A percentile compares a stretch with the other conserved stretches of the same genome.
Evolutionary conservation across 2,113 vertebrate species (phyloP).

Genomic region (Narcine bancroftii): DNA sequence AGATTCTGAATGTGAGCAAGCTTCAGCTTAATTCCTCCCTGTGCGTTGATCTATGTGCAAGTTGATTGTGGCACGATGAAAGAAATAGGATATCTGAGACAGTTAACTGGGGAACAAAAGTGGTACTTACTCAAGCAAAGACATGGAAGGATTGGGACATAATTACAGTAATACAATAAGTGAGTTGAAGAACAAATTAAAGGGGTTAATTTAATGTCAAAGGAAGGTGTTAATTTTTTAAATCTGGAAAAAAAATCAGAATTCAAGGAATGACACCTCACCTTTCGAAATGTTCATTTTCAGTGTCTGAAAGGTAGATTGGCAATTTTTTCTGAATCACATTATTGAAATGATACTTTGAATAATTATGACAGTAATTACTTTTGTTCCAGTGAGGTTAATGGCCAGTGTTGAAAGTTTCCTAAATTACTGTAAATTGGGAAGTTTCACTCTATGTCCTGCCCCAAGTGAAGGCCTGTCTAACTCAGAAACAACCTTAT

Average conservation of each 20-base stretch:
- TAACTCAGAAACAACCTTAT: no score
- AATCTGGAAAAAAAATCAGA: not conserved
- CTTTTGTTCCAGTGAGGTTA: not conserved
- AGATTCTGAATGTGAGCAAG: not conserved
- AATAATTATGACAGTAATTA: not conserved
- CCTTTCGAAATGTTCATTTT: not conserved
- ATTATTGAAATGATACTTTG: not conserved
- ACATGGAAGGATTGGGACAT: no score
- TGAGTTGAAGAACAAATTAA: no score
- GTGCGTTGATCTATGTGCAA: not conserved
- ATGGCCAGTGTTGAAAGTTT: not conserved
- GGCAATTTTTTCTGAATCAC: not conserved
- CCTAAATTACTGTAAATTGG: no score
- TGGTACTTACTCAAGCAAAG: no score
- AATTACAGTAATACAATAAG: no score
- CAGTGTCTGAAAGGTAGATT: not conserved
- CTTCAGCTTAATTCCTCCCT: not conserved
- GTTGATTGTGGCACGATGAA: not conserved
- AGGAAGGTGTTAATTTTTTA: not conserved
- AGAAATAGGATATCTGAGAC: not conserved
- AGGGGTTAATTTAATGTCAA: not conserved
- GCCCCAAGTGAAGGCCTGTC: no score
- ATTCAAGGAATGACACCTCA: not conserved
- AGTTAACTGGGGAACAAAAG: not conserved
- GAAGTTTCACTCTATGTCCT: not conserved